Evolutionary conservation across 2,888 invertebrate genomes (phyloP), one percentile per base, ranked within the genome.

Genomic region (Pyrrhia umbra): DNA sequence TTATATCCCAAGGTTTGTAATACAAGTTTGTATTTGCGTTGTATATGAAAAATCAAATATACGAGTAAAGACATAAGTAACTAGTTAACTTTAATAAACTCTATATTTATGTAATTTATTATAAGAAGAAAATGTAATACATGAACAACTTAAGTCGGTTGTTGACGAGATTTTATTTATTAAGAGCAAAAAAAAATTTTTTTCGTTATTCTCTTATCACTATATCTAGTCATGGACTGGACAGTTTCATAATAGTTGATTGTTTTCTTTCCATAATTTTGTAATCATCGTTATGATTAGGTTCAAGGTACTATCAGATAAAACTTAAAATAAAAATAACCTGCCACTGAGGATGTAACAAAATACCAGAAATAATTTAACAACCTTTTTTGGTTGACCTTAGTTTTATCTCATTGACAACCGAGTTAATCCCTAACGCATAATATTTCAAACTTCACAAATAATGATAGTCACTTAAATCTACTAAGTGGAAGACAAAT

Each of bases 401-500:
- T 30, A 1, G 10, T 56, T 6, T 49, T 39, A 27, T 56, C 16
- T 58, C 45, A 42, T 51, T 42, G 56, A 61, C 58, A 66, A 39
- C 57, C 55, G 51, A 72, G 51, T 42, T 23, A 42, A n/a, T n/a
- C 21, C 42, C 39, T 42, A 52, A 57, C 47, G 59, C 15, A 51
- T 55, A 30, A 21, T 39, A 21, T 46, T 34, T 23, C 27, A 56
- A 67, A 68, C 47, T 58, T 61, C 37, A 67, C 52, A 73, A 75
- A 54, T 77, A 78, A 81, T 64, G 50, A 83, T 80, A 74, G 80
- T 73, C 68, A 83, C 83, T 82, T 86, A 83, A 72, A 54, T 68
- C 83, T 86, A 86, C 57, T 68, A 73, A 85, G 81, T 88, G 89
- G 89, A 89, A 88, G 88, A 88, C 89, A 80, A 82, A 81, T 77